These are phyloP conservation scores for Netelia fuscicornis DNA, from an alignment of 2,888 invertebrate species.

Conservation along the genomic window DNA sequence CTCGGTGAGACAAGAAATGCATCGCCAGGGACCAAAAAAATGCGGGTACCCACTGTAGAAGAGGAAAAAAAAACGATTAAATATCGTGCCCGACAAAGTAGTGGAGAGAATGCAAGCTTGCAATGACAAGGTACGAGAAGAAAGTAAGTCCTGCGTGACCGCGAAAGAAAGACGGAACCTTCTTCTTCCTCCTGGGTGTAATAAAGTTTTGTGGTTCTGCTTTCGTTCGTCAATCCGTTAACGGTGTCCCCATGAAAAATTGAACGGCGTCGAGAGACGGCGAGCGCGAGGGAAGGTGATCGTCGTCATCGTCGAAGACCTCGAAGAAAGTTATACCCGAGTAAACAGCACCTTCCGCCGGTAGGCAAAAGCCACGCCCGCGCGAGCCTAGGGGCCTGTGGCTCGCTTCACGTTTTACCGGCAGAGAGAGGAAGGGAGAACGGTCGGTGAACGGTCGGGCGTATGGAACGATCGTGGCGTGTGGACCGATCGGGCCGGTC, in stretches of 20 bases:
- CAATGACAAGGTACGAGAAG: constrained; percentile 40
- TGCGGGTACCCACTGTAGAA: neutral
- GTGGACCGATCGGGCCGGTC: constrained; percentile 39
- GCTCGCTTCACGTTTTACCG: constrained; percentile 11
- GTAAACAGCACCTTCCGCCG: constrained; percentile 57
- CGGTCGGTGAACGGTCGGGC: constrained; percentile 50
- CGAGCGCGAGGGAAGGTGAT: constrained; percentile 59
- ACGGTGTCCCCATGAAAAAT: constrained; percentile 52
- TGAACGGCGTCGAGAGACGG: constrained; percentile 26
- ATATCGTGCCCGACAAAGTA: neutral
- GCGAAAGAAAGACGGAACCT: constrained; percentile 7
- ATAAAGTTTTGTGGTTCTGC: constrained; percentile 61
- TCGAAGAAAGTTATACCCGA: constrained; percentile 62
- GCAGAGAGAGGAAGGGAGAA: neutral
- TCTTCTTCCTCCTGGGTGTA: constrained; percentile 22
- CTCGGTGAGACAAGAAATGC: no score
- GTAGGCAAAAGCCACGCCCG: constrained; percentile 59
- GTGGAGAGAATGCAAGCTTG: constrained; percentile 3
- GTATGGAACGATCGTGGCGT: constrained; percentile 33
- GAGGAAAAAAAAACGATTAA: neutral
- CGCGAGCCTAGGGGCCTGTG: constrained; percentile 32
- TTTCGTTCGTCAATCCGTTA: constrained; percentile 52
- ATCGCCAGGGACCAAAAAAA: neutral
- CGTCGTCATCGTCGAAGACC: constrained; percentile 29
- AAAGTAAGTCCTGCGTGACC: constrained; percentile 29